Evolutionary conservation across 1,140 invertebrate genomes (phyloP).

Genomic region (Harlomillsia oculata): DNA sequence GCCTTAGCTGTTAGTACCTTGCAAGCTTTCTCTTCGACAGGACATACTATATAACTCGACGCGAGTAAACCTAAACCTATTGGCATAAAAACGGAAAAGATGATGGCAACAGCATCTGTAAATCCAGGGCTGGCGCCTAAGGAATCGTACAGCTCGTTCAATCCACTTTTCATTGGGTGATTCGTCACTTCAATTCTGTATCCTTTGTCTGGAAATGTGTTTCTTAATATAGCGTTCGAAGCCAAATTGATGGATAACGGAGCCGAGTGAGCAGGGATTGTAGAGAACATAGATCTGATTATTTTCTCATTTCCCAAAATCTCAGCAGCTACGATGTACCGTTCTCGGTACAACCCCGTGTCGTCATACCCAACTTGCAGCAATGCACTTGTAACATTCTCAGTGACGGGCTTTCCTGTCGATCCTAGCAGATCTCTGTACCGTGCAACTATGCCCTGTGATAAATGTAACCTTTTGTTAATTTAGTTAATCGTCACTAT

Average conservation of each 20-base stretch:
- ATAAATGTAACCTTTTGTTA: background rate
- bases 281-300: conserved; percentile 42
- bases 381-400: background rate
- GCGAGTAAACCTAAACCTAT: conserved; percentile 51
- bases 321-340: conserved; percentile 29
- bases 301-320: background rate
- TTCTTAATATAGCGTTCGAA: conserved; percentile 47
- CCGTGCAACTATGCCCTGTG: background rate
- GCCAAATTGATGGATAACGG: conserved; percentile 51
- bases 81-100: conserved; percentile 36
- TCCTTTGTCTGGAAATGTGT: conserved; percentile 22
- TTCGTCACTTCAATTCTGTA: conserved; percentile 51
- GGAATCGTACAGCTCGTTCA: conserved; percentile 25
- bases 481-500: background rate
- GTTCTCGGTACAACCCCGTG: conserved; percentile 9
- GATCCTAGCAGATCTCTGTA: background rate
- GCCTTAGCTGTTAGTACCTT: conserved; percentile 30
- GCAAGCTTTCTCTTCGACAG: conserved; percentile 49
- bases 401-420: background rate
- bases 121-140: conserved; percentile 4
- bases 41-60: conserved; percentile 62
- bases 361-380: background rate
- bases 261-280: conserved; percentile 55
- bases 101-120: conserved; percentile 7
- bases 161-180: conserved; percentile 50